These are phyloP conservation scores for Dexiosoma caninum DNA, from an alignment of 2,888 invertebrate species.

Conservation along the genomic window DNA sequence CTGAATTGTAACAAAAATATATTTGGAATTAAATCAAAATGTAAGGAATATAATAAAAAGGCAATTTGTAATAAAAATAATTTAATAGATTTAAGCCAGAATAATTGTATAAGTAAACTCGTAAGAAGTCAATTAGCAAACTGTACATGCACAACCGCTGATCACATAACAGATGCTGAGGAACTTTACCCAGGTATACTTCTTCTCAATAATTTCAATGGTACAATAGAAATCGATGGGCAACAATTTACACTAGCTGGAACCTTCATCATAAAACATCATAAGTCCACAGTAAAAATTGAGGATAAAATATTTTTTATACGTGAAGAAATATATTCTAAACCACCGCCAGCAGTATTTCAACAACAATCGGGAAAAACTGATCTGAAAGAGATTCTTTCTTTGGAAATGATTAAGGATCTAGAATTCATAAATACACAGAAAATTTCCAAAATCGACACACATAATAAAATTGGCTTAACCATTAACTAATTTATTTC, in stretches of 20 bases:
- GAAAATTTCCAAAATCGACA: not conserved
- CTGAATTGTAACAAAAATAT: too few relatives aligned
- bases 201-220: not conserved
- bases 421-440: not conserved
- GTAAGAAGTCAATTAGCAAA: conserved; percentile 1
- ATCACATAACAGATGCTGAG: not conserved
- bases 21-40: too few relatives aligned
- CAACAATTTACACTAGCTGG: not conserved
- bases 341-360: conserved; percentile 6
- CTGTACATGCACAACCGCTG: too few relatives aligned
- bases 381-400: not conserved
- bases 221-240: not conserved
- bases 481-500: not conserved
- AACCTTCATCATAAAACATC: too few relatives aligned
- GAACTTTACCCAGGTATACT: not conserved
- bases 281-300: not conserved
- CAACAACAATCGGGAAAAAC: not conserved
- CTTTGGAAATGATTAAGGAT: conserved; percentile 10
- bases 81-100: not conserved
- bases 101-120: too few relatives aligned
- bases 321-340: not conserved
- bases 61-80: not conserved
- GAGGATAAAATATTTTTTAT: not conserved
- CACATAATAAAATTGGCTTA: not conserved
- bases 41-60: too few relatives aligned